Percentiles rank a stretch among this genome's conserved stretches.
Conservation (phyloP, 1,140 invertebrate species). For the Ephestia elutella region DNA sequence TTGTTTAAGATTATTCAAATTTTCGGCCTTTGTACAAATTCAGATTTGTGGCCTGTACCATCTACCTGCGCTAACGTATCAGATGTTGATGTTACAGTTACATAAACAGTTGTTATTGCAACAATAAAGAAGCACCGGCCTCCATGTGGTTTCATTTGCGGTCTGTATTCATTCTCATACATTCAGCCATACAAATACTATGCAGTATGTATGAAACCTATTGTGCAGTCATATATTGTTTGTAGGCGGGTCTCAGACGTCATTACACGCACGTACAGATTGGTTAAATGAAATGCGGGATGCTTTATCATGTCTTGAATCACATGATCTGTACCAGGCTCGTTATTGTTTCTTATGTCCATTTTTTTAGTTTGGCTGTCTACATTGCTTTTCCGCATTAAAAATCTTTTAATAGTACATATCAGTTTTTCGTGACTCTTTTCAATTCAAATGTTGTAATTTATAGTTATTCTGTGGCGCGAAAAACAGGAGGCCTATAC, state of each 20-base stretch:
- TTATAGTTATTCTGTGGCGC: too few relatives aligned
- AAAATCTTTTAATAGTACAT: too few relatives aligned
- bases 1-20: too few relatives aligned
- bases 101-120: not conserved
- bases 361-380: too few relatives aligned
- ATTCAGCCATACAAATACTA: not conserved
- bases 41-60: too few relatives aligned
- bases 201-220: not conserved
- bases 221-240: not conserved
- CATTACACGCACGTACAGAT: not conserved
- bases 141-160: not conserved
- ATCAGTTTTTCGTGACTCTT: too few relatives aligned
- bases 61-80: not conserved
- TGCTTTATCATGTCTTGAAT: not conserved
- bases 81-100: not conserved
- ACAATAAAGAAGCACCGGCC: not conserved
- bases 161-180: not conserved
- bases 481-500: too few relatives aligned
- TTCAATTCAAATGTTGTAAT: too few relatives aligned
- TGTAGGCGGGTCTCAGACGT: conserved; percentile 5
- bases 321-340: too few relatives aligned
- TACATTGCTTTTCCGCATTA: too few relatives aligned
- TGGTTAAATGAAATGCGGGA: not conserved
- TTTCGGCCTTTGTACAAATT: too few relatives aligned
- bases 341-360: too few relatives aligned